Evolutionary conservation across 92 coral and sea anemone genomes (phyloP).

Genomic region (Plumapathes pennacea): DNA sequence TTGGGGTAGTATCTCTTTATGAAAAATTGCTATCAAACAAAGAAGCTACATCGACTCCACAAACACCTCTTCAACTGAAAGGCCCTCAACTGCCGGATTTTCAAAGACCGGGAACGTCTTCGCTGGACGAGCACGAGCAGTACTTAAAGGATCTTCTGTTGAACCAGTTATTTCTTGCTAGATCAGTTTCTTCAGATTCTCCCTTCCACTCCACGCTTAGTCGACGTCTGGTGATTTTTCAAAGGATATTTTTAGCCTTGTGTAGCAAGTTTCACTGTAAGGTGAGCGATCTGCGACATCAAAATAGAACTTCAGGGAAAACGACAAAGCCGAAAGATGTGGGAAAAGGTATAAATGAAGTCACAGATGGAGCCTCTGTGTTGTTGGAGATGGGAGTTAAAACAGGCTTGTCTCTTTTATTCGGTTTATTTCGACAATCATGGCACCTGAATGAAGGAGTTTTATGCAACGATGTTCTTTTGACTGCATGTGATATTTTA

Average conservation of each 20-base stretch:
- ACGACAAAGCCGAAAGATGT: constrained; percentile 30
- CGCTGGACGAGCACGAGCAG: constrained; percentile 70
- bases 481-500: constrained; percentile 64
- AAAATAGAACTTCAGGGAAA: constrained; percentile 4
- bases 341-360: constrained; percentile 20
- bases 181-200: constrained; percentile 72
- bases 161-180: constrained; percentile 76
- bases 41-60: constrained; percentile 63
- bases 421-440: constrained; percentile 75
- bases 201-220: constrained; percentile 78
- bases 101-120: constrained; percentile 64
- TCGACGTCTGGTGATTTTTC: constrained; percentile 76
- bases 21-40: constrained; percentile 77
- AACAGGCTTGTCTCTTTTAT: constrained; percentile 74
- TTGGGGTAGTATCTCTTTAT: constrained; percentile 73
- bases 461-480: constrained; percentile 72
- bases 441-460: constrained; percentile 66
- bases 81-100: constrained; percentile 79
- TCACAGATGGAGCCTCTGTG: constrained; percentile 53
- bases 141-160: constrained; percentile 72
- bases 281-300: constrained; percentile 4
- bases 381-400: constrained; percentile 77
- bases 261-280: constrained; percentile 70
- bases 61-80: constrained; percentile 63
- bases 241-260: constrained; percentile 75